Evolutionary conservation across 2,797 vertebrate genomes (phyloP), one percentile per base, ranked within the genome.

Genomic region (Tangara arthus): DNA sequence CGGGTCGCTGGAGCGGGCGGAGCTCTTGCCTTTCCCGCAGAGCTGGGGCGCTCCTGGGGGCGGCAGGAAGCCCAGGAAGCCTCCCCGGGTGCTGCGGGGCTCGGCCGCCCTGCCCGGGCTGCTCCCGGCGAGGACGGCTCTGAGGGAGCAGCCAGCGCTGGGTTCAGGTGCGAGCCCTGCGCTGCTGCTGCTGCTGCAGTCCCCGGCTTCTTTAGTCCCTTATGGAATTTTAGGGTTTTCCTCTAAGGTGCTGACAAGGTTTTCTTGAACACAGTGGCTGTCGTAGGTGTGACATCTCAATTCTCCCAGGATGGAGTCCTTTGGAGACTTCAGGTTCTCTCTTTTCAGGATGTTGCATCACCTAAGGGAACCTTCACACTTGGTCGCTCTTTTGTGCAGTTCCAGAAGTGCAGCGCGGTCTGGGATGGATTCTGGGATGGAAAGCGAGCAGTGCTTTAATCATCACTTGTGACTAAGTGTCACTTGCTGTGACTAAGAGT

Each of bases 401-500:
- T 30, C 46, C 34, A 17, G 6, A 52, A 78, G 57, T 5, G n/a
- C 49, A 8, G 32, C 0, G 52, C 20, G 32, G 17, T 34, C 44
- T 17, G 12, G 4, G 41, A 4, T 13, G 4, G 34, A 50, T 50
- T 50, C 49, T 28, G 16, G 39, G 39, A 41, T 41, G 41, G 70
- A 21, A 57, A 23, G 13, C 0, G 2, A 72, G 41, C 61, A 26
- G 15, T 2, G 3, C 50, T 77, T 70, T 52, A 52, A 22, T 92
- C 89, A 60, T 57, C 53, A 0, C 28, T 49, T 59, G 35, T 96
- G 95, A 96, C 91, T 94, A 76, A 95, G 85, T 13, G 71, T 95
- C 94, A 95, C 47, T 94, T 35, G 39, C 75, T 32, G 39, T 92
- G 93, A 95, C 79, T 87, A 87, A 89, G 68, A 65, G 13, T 24